Evolutionary conservation across 2,113 vertebrate species (phyloP), one percentile per base, ranked within the genome.

Genomic region (Rhizomys pruinosus): DNA sequence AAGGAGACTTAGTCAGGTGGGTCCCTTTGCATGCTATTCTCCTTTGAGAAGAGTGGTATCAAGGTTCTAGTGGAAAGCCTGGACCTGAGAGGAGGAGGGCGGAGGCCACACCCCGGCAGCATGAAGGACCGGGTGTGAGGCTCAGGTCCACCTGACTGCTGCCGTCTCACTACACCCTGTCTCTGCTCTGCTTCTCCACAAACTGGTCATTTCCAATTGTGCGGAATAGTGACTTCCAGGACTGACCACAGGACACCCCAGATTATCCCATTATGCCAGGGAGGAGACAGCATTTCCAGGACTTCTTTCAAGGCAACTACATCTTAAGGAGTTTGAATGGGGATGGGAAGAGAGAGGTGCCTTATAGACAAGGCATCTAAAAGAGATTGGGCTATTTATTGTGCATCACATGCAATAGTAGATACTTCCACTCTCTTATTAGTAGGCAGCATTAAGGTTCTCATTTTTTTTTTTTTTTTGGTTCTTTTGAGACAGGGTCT

Each of bases 261-360:
- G 84, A 97, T 97, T 96, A 96, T 90, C 86, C 92, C 94, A 63
- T 93, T 96, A 93, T 69, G 76, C 84, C 37, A 72, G 82, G 42
- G 64, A 93, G 89, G 57, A 77, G 32, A 44, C 57, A 20, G n/a
- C 44, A 29, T 66, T 79, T 86, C 86, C 71, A 86, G 59, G 64
- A 61, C 59, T 61, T 92, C 73, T 90, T 87, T 92, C 68, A 55
- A 85, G 88, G 77, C 81, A 73, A 92, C 16, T 76, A 78, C 34
- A 34, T 89, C 64, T 82, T 42, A 89, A 93, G 37, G 42, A 69
- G 47, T 66, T 81, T 80, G 64, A 90, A 66, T 39, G 66, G 23
- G 8, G 7, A 7, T 13, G 32, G 39, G 27, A 9, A 69, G 34
- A 57, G 5, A 42, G 13, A 64, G 44, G 20, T 32, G 12, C 74